Evolutionary conservation across 1,140 invertebrate genomes (phyloP), one percentile per base, ranked within the genome.

Genomic region (Aradophagus sp.): DNA sequence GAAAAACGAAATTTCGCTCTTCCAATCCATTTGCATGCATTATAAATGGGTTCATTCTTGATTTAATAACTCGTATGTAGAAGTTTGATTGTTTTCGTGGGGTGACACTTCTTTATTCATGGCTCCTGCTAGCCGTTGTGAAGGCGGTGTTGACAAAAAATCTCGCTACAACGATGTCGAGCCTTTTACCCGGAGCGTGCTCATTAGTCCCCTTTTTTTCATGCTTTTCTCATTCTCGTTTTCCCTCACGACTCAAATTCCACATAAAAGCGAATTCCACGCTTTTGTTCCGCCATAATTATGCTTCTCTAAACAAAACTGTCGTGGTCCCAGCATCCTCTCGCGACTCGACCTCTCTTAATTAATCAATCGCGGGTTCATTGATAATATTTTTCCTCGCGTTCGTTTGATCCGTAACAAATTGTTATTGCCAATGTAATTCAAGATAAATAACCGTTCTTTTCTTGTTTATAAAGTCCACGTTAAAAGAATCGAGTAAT

Each of bases 191-290:
- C 38, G n/a, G 31, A 55, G 41, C 19, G 26, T 48, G 16, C 53
- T 70, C 58, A 70, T 70, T 70, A 70, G 63, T 70, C 45, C 44
- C 32, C 39, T 26, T 47, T 16, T 34, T 11, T 52, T 63, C 42
- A 50, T 62, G 4, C 20, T 23, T 8, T 4, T 69, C 31, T 52
- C 17, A 8, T 50, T 59, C 17, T 41, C 19, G 6, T 38, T 63
- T 55, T 38, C 44, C 8, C 20, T 61, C 10, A 1, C n/a, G 27
- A 5, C 12, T 11, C 8, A n/a, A 31, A 13, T 34, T 63, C 44
- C 53, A 34, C 27, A 52, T 58, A 36, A 50, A 56, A 58, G 58
- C 31, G 27, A 39, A 52, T 63, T 35, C 39, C 12, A 23, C 17
- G 36, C 36, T 32, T 45, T 59, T 63, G 59, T 63, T 45, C 53